Base-by-base conservation (phyloP, 1,140 invertebrate species). In the Pogonognathellus flavescens region DNA sequence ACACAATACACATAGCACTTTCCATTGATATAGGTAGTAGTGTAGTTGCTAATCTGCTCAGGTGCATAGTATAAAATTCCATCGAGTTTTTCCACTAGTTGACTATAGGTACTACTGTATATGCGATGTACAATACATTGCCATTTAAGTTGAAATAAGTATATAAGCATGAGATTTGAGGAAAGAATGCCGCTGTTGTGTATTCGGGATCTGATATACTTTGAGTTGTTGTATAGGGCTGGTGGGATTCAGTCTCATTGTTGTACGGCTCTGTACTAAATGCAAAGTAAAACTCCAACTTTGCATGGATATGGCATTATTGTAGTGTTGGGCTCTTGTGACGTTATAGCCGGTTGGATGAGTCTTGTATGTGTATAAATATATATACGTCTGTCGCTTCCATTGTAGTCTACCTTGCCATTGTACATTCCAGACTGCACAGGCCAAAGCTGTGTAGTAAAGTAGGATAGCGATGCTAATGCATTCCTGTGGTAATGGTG, bases 401-500 rank as follows among this genome's bases (percentile, higher is more conserved):
- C 20, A 66, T 66, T 66, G 62, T 66, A 66, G 62, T 31, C 62
- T 66, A 66, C 62, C 62, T 66, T 60, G 22, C 25, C 62, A 66
- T 66, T 66, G 62, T 25, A 66, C 20, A 66, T 25, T 66, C 14
- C 62, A 20, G 13, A 66, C 25, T 60, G 22, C 18, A 18, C 3
- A 1, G 18, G 20, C 20, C 20, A 66, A 66, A 66, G 59, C 22
- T 20, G 59, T 25, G 22, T 6, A 31, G 62, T 20, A 22, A 13
- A 66, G 25, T 25, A 66, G 62, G 62, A 66, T 66, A 66, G 10
- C 25, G 62, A 66, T 25, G 31, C 22, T 66, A 66, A 66, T 66
- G 62, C 22, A 25, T 25, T 66, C 22, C 18, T 66, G 62, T 66
- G 62, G 62, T 66, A 66, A 66, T 66, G 62, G 62, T 25, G 62